These are phyloP conservation scores for Parelbella ahira DNA, from an alignment of 2,888 invertebrate species.

Conservation along the genomic window DNA sequence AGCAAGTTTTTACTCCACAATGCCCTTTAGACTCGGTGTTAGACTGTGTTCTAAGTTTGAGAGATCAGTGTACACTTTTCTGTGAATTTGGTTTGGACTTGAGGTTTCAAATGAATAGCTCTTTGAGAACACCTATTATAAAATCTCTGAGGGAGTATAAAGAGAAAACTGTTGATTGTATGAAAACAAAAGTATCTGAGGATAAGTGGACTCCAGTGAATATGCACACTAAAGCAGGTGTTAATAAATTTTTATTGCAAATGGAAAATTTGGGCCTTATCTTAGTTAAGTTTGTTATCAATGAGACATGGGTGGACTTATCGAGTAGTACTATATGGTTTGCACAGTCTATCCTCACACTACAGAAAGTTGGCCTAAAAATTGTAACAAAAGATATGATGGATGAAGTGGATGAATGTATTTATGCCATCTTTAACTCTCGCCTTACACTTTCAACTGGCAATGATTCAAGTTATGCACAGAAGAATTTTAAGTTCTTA, in stretches of 20 bases:
- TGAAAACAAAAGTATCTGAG: constrained; percentile 87
- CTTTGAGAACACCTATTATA: constrained; percentile 87
- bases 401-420: constrained; percentile 85
- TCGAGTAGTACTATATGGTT: constrained; percentile 91
- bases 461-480: constrained; percentile 67
- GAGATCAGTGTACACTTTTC: constrained; percentile 83
- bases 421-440: constrained; percentile 86
- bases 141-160: constrained; percentile 88
- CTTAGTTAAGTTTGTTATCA: constrained; percentile 83
- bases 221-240: constrained; percentile 85
- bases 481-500: constrained; percentile 86
- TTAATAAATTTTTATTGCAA: constrained; percentile 85
- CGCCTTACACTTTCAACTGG: constrained; percentile 82
- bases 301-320: constrained; percentile 85
- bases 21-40: constrained; percentile 90
- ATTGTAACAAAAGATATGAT: constrained; percentile 88
- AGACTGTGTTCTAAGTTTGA: constrained; percentile 91
- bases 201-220: constrained; percentile 93
- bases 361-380: constrained; percentile 88
- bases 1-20: constrained; percentile 95
- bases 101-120: constrained; percentile 93
- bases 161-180: constrained; percentile 90
- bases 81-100: constrained; percentile 92
- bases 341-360: constrained; percentile 85
- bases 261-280: constrained; percentile 85